These are phyloP conservation scores for Ptilorrhoa leucosticta DNA, from an alignment of 2,113 vertebrate genomes.

Conservation along the genomic window DNA sequence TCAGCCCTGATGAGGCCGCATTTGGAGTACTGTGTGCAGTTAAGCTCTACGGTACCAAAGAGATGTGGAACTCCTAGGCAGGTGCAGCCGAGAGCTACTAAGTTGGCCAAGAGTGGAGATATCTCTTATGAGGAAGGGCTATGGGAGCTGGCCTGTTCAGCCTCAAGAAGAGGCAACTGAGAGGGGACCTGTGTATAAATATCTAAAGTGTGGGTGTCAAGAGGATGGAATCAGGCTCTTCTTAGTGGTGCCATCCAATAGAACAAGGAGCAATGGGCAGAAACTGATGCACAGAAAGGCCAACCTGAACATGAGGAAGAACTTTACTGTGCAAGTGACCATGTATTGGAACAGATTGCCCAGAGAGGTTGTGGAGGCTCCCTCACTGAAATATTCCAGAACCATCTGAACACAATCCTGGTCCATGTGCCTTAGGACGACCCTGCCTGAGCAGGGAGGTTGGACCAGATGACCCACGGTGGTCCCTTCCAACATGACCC, in stretches of 20 bases:
- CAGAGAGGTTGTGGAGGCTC: neutral
- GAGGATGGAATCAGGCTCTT: neutral
- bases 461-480: neutral
- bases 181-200: neutral
- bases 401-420: fast-evolving
- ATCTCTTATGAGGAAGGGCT: neutral
- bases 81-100: too few species aligned
- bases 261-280: neutral
- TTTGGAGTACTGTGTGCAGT: neutral
- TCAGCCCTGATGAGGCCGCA: neutral
- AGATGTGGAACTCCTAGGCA: neutral
- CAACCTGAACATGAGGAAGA: neutral
- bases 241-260: neutral
- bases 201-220: neutral
- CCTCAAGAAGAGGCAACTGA: neutral
- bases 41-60: neutral
- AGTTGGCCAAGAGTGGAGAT: neutral
- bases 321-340: neutral
- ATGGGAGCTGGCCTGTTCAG: neutral
- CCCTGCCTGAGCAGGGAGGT: neutral
- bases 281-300: neutral
- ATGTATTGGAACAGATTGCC: neutral
- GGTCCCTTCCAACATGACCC: neutral
- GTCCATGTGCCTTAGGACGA: neutral
- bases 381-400: neutral